phyloP scores from a whole-genome alignment of 2,797 vertebrate species.

The Mormyrus proboscirostris region DNA sequence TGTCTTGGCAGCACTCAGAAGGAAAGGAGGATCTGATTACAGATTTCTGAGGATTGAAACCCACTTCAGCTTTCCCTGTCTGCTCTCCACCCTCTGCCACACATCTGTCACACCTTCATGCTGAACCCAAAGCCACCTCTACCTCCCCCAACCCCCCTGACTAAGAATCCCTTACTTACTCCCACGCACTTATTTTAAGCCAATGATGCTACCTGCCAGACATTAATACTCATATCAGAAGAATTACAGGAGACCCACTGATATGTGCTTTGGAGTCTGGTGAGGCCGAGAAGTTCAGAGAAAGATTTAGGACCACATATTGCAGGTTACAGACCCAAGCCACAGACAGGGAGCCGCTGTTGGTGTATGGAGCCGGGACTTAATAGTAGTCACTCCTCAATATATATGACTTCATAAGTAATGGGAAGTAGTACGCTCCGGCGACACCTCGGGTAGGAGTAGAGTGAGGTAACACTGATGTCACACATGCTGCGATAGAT shows the following conservation, averaged over 20 bases:
- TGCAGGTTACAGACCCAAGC: not conserved
- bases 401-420: not conserved
- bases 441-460: not conserved
- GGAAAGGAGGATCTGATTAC: not conserved
- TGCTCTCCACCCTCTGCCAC: not conserved
- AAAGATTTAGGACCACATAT: not conserved
- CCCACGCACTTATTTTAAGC: not conserved
- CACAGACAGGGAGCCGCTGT: not conserved
- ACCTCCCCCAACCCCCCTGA: not conserved
- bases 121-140: not conserved
- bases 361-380: not conserved
- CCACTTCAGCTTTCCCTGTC: not conserved
- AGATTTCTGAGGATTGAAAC: not conserved
- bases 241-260: not conserved
- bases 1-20: not conserved
- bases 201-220: not conserved
- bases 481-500: not conserved
- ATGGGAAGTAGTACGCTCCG: not conserved
- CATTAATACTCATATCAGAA: not conserved
- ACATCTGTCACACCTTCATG: not conserved
- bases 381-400: not conserved
- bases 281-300: not conserved
- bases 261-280: not conserved
- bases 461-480: not conserved
- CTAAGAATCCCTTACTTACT: not conserved